These are phyloP conservation scores for Tokudaia tokunoshimensis DNA, from an alignment of 2,797 vertebrate species.

Conservation along the genomic window DNA sequence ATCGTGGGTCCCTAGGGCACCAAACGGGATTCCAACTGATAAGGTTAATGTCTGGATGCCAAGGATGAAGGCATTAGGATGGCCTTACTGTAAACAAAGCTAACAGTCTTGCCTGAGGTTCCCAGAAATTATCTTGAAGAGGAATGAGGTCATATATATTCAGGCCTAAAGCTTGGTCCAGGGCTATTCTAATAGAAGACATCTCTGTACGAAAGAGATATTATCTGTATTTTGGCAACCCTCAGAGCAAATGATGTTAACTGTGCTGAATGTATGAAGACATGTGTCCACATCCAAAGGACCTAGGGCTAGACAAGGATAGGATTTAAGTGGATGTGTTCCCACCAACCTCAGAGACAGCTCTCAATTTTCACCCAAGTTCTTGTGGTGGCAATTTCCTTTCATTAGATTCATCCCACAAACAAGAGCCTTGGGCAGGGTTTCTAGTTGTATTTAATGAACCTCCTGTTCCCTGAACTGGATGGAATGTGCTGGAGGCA, in stretches of 20 bases:
- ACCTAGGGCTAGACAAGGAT: background rate
- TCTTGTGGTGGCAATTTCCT: slow-evolving; percentile 41
- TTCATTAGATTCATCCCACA: slow-evolving; percentile 52
- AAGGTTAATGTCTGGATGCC: background rate
- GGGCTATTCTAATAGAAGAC: background rate
- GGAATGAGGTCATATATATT: background rate
- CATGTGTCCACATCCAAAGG: background rate
- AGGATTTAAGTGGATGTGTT: background rate
- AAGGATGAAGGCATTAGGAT: background rate
- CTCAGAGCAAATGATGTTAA: background rate
- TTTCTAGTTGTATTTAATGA: slow-evolving; percentile 52
- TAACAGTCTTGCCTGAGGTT: background rate
- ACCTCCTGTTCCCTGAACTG: background rate
- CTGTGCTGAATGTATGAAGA: background rate
- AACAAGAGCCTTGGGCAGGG: slow-evolving; percentile 31
- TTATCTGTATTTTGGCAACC: background rate
- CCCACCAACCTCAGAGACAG: background rate
- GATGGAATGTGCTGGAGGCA: background rate
- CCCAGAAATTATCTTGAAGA: background rate
- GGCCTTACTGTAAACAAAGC: background rate
- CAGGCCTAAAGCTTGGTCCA: background rate
- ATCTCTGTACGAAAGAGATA: background rate
- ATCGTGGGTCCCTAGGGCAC: background rate
- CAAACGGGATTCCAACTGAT: background rate
- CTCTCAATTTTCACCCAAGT: slow-evolving; percentile 31